Evolutionary conservation across 1,140 invertebrate species (phyloP).

Genomic region (Orius insidiosus): DNA sequence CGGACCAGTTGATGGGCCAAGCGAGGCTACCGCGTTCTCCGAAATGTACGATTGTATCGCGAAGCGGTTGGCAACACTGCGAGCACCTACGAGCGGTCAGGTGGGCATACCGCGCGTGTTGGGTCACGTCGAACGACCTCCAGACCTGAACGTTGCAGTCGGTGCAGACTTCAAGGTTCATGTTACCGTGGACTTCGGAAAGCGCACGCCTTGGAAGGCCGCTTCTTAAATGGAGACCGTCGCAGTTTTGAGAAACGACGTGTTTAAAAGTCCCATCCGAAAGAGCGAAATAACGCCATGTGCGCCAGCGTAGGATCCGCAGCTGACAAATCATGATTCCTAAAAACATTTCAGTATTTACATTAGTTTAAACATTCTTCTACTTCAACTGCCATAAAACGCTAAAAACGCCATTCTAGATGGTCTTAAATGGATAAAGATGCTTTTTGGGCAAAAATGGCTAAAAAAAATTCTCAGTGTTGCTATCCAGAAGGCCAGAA

Average conservation of each 20-base stretch:
- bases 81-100: slow-evolving; percentile 50
- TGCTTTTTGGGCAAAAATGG: too few species aligned
- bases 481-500: too few species aligned
- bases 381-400: too few species aligned
- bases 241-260: slow-evolving; percentile 89
- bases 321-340: slow-evolving; percentile 63
- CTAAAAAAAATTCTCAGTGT: too few species aligned
- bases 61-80: slow-evolving; percentile 35
- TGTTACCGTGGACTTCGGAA: slow-evolving; percentile 80
- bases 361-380: too few species aligned
- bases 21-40: slow-evolving; percentile 74
- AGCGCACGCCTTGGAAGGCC: slow-evolving; percentile 64
- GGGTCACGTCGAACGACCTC: slow-evolving; percentile 83
- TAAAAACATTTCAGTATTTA: too few species aligned
- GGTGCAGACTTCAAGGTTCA: slow-evolving; percentile 77
- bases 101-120: slow-evolving; percentile 72
- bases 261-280: slow-evolving; percentile 56
- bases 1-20: slow-evolving; percentile 84
- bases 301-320: slow-evolving; percentile 86
- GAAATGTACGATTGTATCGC: slow-evolving; percentile 79
- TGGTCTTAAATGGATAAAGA: too few species aligned
- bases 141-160: slow-evolving; percentile 75
- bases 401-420: too few species aligned
- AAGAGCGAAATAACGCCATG: slow-evolving; percentile 75
- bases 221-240: slow-evolving; percentile 78